phyloP scores from a whole-genome alignment of 1,140 invertebrate species.

The Acromyrmex heyeri region DNA sequence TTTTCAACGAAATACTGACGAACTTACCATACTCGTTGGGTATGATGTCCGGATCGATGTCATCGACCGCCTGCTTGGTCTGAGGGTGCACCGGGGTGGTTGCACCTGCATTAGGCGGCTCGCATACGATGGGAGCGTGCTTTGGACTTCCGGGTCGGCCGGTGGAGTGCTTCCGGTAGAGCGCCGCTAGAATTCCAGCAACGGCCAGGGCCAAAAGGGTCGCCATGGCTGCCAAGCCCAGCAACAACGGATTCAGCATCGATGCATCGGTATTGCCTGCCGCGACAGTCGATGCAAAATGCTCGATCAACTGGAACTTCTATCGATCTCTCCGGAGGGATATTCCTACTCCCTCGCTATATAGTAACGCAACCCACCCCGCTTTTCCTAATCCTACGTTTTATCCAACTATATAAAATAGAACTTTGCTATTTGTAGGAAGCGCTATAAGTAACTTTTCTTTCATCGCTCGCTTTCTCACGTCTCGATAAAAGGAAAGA shows the following conservation, averaged over 20 bases:
- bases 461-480: neutral
- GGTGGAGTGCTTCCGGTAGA: constrained; percentile 89
- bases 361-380: constrained; percentile 2
- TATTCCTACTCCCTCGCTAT: constrained; percentile 17
- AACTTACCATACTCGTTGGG: constrained; percentile 93
- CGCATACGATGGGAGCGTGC: constrained; percentile 88
- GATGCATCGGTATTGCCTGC: constrained; percentile 80
- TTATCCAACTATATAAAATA: neutral
- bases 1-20: constrained; percentile 48
- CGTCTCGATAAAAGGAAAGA: neutral
- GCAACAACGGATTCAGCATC: constrained; percentile 90
- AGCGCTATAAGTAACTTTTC: constrained; percentile 51
- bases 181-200: constrained; percentile 90
- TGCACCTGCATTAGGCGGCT: constrained; percentile 86
- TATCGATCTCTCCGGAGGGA: constrained; percentile 61
- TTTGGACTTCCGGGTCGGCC: constrained; percentile 88
- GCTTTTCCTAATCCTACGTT: neutral
- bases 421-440: constrained; percentile 24
- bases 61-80: constrained; percentile 84
- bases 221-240: constrained; percentile 90
- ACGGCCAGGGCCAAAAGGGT: constrained; percentile 90
- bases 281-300: constrained; percentile 71
- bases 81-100: constrained; percentile 83
- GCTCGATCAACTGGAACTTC: constrained; percentile 74
- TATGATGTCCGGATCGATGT: constrained; percentile 94